These are phyloP conservation scores for Sylvicola cinctus DNA, from an alignment of 2,888 invertebrate genomes.

Conservation along the genomic window DNA sequence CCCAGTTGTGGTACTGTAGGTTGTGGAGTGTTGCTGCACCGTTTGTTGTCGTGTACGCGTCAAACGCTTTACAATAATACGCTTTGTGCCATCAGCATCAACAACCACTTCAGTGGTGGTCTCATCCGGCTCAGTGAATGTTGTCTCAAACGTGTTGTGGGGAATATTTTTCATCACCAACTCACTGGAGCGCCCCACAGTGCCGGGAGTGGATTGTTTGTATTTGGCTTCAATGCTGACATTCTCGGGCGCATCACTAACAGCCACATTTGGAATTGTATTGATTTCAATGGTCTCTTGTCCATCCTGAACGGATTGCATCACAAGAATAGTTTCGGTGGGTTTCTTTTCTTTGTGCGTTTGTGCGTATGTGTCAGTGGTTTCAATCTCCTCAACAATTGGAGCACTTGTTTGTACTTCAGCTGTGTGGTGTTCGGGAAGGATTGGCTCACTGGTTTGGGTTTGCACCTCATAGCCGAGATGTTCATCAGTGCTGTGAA, in stretches of 20 bases:
- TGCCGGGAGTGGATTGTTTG: constrained; percentile 29
- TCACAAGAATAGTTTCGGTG: constrained; percentile 43
- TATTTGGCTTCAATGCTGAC: constrained; percentile 55
- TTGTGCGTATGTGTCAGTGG: constrained; percentile 19
- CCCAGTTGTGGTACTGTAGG: constrained; percentile 33
- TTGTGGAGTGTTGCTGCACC: constrained; percentile 30
- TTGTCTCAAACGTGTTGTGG: constrained; percentile 57
- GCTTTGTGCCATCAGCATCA: constrained; percentile 60
- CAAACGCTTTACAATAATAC: constrained; percentile 55
- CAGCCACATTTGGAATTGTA: constrained; percentile 33
- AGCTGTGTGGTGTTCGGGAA: constrained; percentile 27
- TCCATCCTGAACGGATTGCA: constrained; percentile 38
- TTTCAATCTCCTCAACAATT: constrained; percentile 11
- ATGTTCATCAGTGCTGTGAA: constrained; percentile 5
- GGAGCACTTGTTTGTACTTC: constrained; percentile 36
- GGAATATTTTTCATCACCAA: constrained; percentile 50
- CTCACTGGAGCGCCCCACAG: constrained; percentile 36
- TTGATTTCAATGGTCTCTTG: constrained; percentile 53
- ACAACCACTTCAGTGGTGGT: constrained; percentile 61
- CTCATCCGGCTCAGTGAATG: constrained; percentile 63
- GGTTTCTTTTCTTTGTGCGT: constrained; percentile 24
- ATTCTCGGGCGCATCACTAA: constrained; percentile 34
- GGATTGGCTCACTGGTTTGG: constrained; percentile 40
- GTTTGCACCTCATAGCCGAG: constrained; percentile 32
- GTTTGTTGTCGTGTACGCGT: constrained; percentile 47